phyloP scores from a whole-genome alignment of 1,140 invertebrate genomes.

The Acromyrmex heyeri region DNA sequence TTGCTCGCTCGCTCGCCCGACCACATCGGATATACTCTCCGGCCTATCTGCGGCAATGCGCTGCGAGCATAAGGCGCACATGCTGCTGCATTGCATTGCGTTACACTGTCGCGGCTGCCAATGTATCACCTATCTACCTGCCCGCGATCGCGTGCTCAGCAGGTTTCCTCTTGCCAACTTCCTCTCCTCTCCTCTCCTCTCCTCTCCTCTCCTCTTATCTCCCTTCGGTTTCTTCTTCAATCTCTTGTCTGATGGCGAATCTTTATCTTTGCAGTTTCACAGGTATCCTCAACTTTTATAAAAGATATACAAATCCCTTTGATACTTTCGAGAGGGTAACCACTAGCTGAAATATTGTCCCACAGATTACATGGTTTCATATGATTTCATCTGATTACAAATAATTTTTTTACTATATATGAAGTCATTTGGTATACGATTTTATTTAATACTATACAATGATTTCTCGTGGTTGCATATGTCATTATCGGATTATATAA shows the following conservation, averaged over 20 bases:
- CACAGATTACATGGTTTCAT: too few relatives aligned
- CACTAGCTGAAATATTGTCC: too few relatives aligned
- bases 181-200: neutral
- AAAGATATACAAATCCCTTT: neutral
- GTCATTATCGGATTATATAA: too few relatives aligned
- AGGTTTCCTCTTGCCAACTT: slow-evolving; percentile 44
- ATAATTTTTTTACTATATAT: too few relatives aligned
- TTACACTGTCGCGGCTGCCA: slow-evolving; percentile 56
- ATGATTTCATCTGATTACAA: too few relatives aligned
- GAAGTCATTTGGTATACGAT: too few relatives aligned
- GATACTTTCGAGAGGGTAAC: neutral
- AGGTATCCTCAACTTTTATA: neutral
- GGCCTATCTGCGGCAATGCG: slow-evolving; percentile 71
- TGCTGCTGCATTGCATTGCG: slow-evolving; percentile 63
- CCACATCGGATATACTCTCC: slow-evolving; percentile 61
- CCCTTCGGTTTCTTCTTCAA: neutral
- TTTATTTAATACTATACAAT: too few relatives aligned
- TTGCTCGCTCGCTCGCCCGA: slow-evolving; percentile 53
- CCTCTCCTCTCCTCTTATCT: neutral
- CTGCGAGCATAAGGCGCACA: slow-evolving; percentile 70
- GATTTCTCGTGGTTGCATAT: too few relatives aligned
- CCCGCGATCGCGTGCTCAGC: slow-evolving; percentile 60
- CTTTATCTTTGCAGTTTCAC: neutral
- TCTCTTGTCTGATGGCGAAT: neutral
- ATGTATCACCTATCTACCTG: slow-evolving; percentile 75